These are phyloP conservation scores for Prionace glauca DNA, from an alignment of 2,797 vertebrate species.

Conservation along the genomic window DNA sequence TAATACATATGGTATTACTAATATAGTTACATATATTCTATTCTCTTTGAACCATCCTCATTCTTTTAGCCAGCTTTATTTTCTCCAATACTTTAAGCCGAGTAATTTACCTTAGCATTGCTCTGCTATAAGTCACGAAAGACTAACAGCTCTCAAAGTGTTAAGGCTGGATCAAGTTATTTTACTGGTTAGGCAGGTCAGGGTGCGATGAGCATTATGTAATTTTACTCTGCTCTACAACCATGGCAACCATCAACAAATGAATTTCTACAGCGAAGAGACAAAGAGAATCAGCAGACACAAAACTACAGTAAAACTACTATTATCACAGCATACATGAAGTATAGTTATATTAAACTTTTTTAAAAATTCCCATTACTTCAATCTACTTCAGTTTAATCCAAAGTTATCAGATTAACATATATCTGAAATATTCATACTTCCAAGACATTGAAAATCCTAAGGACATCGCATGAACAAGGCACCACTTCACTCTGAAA, in stretches of 20 bases:
- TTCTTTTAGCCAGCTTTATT: not conserved
- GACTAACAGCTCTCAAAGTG: not conserved
- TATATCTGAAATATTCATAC: not conserved
- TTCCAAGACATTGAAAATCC: not conserved
- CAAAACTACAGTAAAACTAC: not conserved
- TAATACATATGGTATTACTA: not conserved
- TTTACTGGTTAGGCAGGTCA: not conserved
- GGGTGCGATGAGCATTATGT: not conserved
- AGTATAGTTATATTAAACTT: not conserved
- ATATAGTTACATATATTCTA: not conserved
- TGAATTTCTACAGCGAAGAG: not conserved
- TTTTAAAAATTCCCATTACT: not conserved
- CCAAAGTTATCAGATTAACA: not conserved
- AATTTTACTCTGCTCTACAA: not conserved
- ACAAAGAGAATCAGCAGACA: not conserved
- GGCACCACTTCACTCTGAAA: not conserved
- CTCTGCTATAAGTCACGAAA: not conserved
- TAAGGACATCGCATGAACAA: not conserved
- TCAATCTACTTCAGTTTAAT: not conserved
- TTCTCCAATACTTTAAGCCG: not conserved
- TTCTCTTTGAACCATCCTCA: not conserved
- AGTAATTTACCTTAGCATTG: not conserved
- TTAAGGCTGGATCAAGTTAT: not conserved
- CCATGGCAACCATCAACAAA: slow-evolving; percentile 24
- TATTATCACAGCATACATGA: not conserved